Conservation (phyloP, 2,113 vertebrate species). For the Lichenostomus cassidix region DNA sequence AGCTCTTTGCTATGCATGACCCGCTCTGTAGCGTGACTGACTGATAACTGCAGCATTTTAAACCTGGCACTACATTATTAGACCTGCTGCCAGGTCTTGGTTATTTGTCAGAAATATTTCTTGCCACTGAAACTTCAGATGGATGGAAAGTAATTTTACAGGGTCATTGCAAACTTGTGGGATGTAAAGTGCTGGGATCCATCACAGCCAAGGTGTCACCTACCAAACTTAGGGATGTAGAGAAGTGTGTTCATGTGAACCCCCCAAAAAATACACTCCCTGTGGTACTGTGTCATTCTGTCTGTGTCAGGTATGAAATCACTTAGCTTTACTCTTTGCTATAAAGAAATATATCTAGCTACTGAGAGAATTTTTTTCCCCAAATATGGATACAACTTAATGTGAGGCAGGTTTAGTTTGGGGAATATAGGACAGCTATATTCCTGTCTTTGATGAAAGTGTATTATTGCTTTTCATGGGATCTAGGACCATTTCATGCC, state of each 20-base stretch:
- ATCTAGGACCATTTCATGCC: background rate
- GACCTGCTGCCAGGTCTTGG: conserved; percentile 26
- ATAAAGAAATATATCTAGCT: background rate
- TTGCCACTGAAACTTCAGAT: conserved; percentile 5
- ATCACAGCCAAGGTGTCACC: background rate
- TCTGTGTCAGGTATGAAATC: background rate
- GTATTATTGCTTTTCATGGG: background rate
- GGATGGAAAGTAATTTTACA: background rate
- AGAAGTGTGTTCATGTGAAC: background rate
- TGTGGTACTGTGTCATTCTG: background rate
- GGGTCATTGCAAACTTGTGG: background rate
- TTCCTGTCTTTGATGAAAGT: background rate
- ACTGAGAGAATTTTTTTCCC: background rate
- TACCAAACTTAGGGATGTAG: background rate
- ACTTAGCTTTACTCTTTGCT: background rate
- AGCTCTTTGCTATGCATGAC: conserved; percentile 65
- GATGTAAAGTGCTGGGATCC: background rate
- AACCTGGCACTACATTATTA: conserved; percentile 10
- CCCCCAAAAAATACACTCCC: background rate
- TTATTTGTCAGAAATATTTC: conserved; percentile 38
- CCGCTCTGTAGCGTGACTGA: conserved; percentile 34
- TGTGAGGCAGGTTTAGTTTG: background rate
- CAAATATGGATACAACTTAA: background rate
- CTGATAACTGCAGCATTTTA: conserved; percentile 55
- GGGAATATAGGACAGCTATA: background rate